phyloP scores from a whole-genome alignment of 37 sponge, comb jelly and placozoan genomes.

The Tethya wilhelma region DNA sequence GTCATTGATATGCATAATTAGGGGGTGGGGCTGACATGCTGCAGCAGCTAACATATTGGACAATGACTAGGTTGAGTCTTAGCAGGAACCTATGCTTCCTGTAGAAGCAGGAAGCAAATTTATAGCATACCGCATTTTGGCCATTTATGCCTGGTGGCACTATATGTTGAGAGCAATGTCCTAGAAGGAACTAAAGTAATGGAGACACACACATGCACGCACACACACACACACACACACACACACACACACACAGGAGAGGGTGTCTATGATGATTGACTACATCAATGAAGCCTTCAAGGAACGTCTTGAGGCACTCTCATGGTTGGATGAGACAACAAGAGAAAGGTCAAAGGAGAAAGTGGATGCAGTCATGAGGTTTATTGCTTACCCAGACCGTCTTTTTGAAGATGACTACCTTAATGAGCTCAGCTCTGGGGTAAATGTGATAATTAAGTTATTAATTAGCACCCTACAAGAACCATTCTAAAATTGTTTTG shows the following conservation, averaged over 20 bases:
- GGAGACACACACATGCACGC: no score
- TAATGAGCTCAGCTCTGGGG: neutral
- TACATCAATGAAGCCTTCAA: constrained; percentile 45
- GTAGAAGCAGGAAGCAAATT: no score
- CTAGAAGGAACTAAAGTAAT: no score
- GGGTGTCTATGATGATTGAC: constrained; percentile 14
- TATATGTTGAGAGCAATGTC: constrained; percentile 2
- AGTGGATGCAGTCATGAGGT: constrained; percentile 51
- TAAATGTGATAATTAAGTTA: constrained; percentile 1
- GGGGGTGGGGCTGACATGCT: no score
- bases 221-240: no score
- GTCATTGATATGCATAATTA: no score
- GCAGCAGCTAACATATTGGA: no score
- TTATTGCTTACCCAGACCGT: constrained; percentile 54
- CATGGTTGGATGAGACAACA: constrained; percentile 48
- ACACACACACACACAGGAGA: neutral
- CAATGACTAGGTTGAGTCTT: no score
- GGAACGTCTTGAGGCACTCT: constrained; percentile 14
- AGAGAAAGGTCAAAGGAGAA: constrained; percentile 35
- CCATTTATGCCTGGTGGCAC: no score
- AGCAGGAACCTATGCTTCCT: no score
- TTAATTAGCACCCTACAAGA: neutral
- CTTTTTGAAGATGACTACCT: constrained; percentile 35
- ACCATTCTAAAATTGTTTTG: neutral
- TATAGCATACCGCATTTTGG: no score